A percentile compares a stretch with the other conserved stretches of the same genome.
Conservation (phyloP, 2,888 invertebrate species). For the Ormia ochracea region DNA sequence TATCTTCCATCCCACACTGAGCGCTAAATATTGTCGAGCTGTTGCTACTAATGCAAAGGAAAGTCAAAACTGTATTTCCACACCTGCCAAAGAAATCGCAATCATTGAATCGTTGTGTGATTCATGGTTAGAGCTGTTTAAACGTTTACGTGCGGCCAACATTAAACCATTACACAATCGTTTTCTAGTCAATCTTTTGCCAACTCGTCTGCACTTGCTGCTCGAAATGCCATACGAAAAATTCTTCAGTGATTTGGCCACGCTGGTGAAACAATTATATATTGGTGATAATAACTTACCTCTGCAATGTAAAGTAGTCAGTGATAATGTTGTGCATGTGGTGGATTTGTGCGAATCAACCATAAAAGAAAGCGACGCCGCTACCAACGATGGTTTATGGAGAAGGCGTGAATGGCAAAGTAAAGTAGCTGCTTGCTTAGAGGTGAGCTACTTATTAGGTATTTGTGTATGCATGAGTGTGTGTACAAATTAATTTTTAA, state of each 20-base stretch:
- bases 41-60: conserved; percentile 60
- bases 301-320: conserved; percentile 70
- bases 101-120: conserved; percentile 71
- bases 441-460: too few species aligned
- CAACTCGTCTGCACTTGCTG: conserved; percentile 74
- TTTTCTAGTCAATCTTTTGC: conserved; percentile 77
- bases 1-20: conserved; percentile 69
- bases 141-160: conserved; percentile 72
- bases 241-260: conserved; percentile 74
- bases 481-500: too few species aligned
- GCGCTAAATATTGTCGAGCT: conserved; percentile 55
- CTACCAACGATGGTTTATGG: conserved; percentile 77
- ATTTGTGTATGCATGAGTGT: too few species aligned
- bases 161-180: conserved; percentile 70
- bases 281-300: conserved; percentile 69
- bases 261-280: conserved; percentile 74
- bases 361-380: conserved; percentile 76
- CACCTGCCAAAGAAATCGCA: conserved; percentile 65
- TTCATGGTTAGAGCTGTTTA: conserved; percentile 73
- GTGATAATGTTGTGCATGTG: conserved; percentile 70
- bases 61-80: conserved; percentile 39
- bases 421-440: conserved; percentile 80
- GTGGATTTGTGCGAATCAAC: conserved; percentile 71
- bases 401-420: conserved; percentile 78
- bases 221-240: conserved; percentile 75